Conservation (phyloP, 1,140 invertebrate species). For the Lepidurus packardi region DNA sequence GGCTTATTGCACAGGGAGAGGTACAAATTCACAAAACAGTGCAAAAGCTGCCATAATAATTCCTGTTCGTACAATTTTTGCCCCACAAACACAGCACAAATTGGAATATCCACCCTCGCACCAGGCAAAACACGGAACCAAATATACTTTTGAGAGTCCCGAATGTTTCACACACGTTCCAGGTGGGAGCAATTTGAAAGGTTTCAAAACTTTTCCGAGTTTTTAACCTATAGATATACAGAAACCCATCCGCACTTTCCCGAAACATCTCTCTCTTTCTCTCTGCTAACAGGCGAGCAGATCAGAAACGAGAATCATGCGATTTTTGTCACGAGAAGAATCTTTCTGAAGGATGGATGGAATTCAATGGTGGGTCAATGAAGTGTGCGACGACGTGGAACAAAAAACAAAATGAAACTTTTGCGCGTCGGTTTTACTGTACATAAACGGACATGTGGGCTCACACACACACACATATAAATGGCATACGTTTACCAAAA, state of each 20-base stretch:
- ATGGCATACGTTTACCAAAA: not conserved
- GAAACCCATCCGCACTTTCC: not conserved
- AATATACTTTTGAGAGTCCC: not conserved
- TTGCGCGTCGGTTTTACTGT: not conserved
- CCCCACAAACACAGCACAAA: not conserved
- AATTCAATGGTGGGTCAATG: not conserved
- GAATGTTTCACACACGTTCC: not conserved
- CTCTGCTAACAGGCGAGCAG: too few relatives aligned
- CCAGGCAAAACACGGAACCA: not conserved
- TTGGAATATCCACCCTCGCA: not conserved
- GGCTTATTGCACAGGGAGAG: slow-evolving; percentile 20
- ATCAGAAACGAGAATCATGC: not conserved
- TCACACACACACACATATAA: not conserved
- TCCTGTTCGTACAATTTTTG: not conserved
- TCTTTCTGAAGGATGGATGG: not conserved
- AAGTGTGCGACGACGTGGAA: not conserved
- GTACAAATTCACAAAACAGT: slow-evolving; percentile 18
- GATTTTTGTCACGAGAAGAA: not conserved
- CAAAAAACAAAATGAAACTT: not conserved
- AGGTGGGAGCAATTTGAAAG: not conserved
- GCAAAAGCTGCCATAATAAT: slow-evolving; percentile 13
- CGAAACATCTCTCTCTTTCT: not conserved
- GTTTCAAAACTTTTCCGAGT: not conserved
- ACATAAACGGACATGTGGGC: not conserved
- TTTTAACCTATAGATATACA: not conserved